Conservation (phyloP, 2,888 invertebrate genomes). For the Drosophila nr. perissopoda region DNA sequence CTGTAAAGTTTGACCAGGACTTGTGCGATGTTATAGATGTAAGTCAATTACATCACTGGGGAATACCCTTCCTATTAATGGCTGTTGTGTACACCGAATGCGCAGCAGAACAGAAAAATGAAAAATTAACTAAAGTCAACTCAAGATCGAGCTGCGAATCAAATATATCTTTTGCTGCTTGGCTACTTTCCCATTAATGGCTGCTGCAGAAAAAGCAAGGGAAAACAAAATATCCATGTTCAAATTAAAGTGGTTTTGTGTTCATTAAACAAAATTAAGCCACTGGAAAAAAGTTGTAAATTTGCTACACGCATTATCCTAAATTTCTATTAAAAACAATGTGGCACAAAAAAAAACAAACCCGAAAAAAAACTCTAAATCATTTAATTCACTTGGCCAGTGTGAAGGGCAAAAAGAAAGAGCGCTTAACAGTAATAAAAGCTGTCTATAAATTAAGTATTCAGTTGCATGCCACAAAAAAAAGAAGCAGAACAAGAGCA, state of each 20-base stretch:
- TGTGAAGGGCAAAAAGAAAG: constrained; percentile 12
- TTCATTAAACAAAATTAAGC: neutral
- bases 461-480: constrained; percentile 45
- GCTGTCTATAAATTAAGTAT: constrained; percentile 51
- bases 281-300: neutral
- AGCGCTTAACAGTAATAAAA: constrained; percentile 24
- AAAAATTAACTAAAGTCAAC: neutral
- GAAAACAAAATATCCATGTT: neutral
- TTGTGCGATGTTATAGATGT: neutral
- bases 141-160: neutral
- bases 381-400: constrained; percentile 26
- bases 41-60: neutral
- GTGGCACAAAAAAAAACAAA: neutral
- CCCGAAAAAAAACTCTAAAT: constrained; percentile 3
- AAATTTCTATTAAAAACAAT: constrained; percentile 6
- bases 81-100: no score
- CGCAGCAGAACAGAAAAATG: neutral
- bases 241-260: neutral
- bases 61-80: neutral
- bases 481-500: constrained; percentile 10
- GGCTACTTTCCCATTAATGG: neutral
- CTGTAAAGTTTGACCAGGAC: neutral
- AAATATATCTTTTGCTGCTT: neutral
- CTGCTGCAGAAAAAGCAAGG: neutral
- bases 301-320: neutral